Percentiles rank a stretch among this genome's conserved stretches.
Conservation (phyloP, 2,888 invertebrate genomes). For the Yponomeuta malinellus region DNA sequence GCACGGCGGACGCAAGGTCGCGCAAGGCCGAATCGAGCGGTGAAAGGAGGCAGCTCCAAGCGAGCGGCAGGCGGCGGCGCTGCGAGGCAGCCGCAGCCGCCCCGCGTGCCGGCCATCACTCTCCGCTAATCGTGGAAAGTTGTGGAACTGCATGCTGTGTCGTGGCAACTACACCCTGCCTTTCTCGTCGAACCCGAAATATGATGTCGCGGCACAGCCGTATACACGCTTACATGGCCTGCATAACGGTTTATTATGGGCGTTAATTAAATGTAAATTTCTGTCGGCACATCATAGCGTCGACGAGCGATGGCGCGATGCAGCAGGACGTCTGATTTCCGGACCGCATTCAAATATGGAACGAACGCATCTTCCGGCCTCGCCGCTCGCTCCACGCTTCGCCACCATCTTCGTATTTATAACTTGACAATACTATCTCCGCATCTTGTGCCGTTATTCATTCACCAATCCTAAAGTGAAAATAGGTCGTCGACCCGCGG, state of each 20-base stretch:
- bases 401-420: slow-evolving; percentile 2
- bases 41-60: not conserved
- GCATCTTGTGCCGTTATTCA: not conserved
- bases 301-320: not conserved
- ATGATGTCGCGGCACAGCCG: not conserved
- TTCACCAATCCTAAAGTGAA: not conserved
- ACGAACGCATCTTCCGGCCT: slow-evolving; percentile 14
- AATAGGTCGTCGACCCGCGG: not conserved
- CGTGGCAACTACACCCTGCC: not conserved
- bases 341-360: slow-evolving; percentile 18
- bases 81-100: not conserved
- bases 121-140: not conserved
- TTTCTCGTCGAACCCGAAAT: not conserved
- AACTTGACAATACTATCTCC: slow-evolving; percentile 3
- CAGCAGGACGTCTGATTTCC: slow-evolving; percentile 18
- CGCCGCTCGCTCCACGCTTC: not conserved
- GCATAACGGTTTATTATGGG: not conserved
- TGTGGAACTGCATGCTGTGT: not conserved
- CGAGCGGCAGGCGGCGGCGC: not conserved
- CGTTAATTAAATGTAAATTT: not conserved
- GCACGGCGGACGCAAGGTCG: slow-evolving; percentile 5
- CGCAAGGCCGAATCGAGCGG: slow-evolving; percentile 13
- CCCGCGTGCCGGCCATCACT: not conserved
- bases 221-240: not conserved
- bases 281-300: not conserved